Conservation (phyloP, 1,140 invertebrate species). For the Listronotus oregonensis region DNA sequence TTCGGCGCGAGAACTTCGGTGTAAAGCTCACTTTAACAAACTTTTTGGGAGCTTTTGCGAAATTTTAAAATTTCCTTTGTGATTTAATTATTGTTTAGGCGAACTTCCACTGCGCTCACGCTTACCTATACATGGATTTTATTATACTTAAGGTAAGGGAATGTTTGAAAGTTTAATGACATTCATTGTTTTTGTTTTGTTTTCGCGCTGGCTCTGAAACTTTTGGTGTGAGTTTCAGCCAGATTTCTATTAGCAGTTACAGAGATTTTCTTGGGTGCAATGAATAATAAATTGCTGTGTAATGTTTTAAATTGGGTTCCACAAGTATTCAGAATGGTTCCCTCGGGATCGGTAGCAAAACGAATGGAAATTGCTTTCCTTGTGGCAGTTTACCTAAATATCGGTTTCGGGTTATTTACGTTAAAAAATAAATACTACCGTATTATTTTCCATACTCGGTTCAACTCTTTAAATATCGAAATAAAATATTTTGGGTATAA, state of each 20-base stretch:
- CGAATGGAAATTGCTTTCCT: conserved; percentile 11
- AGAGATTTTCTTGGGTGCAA: conserved; percentile 1
- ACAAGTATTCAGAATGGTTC: conserved; percentile 10
- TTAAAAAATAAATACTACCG: background rate
- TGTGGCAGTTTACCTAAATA: background rate
- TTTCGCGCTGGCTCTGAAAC: background rate
- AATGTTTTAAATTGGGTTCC: conserved; percentile 9
- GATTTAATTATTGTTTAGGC: conserved; percentile 12
- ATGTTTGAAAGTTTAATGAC: conserved; percentile 7
- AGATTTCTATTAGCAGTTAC: conserved; percentile 13
- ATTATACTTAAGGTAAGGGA: conserved; percentile 44
- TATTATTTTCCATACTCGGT: no score
- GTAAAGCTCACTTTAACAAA: conserved; percentile 15
- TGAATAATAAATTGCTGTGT: background rate
- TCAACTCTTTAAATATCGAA: no score
- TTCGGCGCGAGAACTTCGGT: conserved; percentile 26
- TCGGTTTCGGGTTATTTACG: conserved; percentile 1
- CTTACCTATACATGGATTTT: conserved; percentile 43
- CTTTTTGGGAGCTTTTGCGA: background rate
- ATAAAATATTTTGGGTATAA: no score
- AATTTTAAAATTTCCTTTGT: conserved; percentile 10
- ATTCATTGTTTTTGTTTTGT: conserved; percentile 7
- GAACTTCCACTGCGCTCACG: conserved; percentile 6
- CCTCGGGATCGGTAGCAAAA: conserved; percentile 4
- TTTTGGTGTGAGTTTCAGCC: background rate